Evolutionary conservation across 2,797 vertebrate species (phyloP), one percentile per base, ranked within the genome.

Genomic region (Semaprochilodus insignis): DNA sequence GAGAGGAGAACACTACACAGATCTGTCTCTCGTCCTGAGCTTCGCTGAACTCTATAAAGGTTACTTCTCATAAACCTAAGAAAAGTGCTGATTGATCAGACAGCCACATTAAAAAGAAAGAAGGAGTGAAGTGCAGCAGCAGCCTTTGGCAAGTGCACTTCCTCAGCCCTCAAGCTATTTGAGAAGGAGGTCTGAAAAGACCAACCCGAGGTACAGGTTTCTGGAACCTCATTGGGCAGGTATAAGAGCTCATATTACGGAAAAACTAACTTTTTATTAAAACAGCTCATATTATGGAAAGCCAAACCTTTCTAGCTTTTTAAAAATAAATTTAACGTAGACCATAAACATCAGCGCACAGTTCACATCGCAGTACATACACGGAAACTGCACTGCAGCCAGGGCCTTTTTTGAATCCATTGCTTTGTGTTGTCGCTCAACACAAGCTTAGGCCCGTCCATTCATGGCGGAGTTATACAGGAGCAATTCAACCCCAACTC

Each of bases 51-150:
- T 82, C 87, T 81, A 85, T 91, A 79, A 83, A 85, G 71, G 78
- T 85, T 69, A 66, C 77, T 83, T 62, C 87, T 87, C 88, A 80
- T 91, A 93, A 92, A 93, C 87, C 71, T 70, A 71, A 85, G 87
- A 88, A 90, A 92, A 93, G 74, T 85, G 89, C 91, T 90, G 91
- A 93, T 91, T 93, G 91, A 94, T 93, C 88, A 91, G 88, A 90
- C 84, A 85, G 86, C 88, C 79, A 81, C 89, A 91, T 92, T 92
- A 91, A 92, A 93, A 87, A 89, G 84, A 81, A 81, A 89, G 88
- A 81, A 52, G 83, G 88, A 63, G 86, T 86, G 84, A 87, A 90
- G 81, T 83, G 89, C 66, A 84, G 89, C 88, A 91, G 88, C 87
- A 90, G 86, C 78, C 86, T 86, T 81, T 57, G 87, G 66, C 78